Evolutionary conservation across 2,888 invertebrate genomes (phyloP), one percentile per base, ranked within the genome.

Genomic region (Ariolimax columbianus): DNA sequence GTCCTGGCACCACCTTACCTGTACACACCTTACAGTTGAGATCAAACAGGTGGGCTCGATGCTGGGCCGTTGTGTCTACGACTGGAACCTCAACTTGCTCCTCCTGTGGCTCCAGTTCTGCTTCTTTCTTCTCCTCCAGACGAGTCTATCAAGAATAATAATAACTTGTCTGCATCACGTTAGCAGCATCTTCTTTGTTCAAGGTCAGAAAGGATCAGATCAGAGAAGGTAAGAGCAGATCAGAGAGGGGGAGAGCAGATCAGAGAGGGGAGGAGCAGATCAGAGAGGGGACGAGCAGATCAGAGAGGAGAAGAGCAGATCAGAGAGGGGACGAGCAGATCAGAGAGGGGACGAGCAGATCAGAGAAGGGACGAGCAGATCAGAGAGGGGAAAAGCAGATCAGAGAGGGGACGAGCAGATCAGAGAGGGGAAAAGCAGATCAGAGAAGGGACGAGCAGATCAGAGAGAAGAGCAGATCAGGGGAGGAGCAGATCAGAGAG

Each of bases 1-100:
- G 73, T 7, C 88, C 68, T 9, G 92, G 92, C 0, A 91, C 90
- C 87, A 93, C 91, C 89, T 94, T 94, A 7, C 94, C 95, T 0
- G 94, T 94, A 89, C 95, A 95, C 80, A 95, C 94, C 86, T 94
- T 93, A 89, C 95, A 95, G 91, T 95, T 95, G 66, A 94, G 90
- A 88, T 95, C 95, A 91, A 95, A 95, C 86, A 95, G 88, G 89
- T 95, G 95, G 11, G 92, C 90, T 4, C 93, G 91, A 86, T 95
- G 95, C 82, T 93, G 91, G 9, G 91, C 91, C 9, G 95, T 95
- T 0, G 94, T 95, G 89, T 95, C 94, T 1, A 89, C 86, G 3
- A 89, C 88, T 14, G 90, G 80, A 0, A 86, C 89, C 0, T 89
- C 88, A 26, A 90, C 77, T 26, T 73, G 36, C 51, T 86, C 87